Base-by-base conservation (phyloP, 2,113 vertebrate species). In the Amphiprion ocellaris region DNA sequence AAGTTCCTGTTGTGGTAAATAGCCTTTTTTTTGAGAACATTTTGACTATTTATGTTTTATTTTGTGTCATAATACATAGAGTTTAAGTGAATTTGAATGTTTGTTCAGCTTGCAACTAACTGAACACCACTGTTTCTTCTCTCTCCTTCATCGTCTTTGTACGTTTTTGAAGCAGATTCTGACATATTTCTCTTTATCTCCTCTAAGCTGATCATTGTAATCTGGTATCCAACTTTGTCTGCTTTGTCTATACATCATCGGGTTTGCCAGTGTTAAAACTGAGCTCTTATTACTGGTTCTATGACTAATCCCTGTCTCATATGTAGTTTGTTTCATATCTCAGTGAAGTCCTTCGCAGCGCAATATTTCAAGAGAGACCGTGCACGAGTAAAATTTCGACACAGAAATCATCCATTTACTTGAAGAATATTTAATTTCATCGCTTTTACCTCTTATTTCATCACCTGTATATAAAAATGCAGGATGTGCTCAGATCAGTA, bases 401-500 rank as follows among this genome's bases (percentile, higher is more conserved):
- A 66, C 30, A 9, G 68, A 7, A 70, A 41, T 58, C 50, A 63
- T 78, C 37, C 33, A 17, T 69, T 77, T 75, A 33, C 77, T 61
- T 64, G 82, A 47, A 70, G 82, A 75, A 65, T 55, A 54, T 83
- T 74, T 60, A 23, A 78, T 84, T 84, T 78, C 69, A 78, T 67
- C 37, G 60, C 30, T 68, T 84, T 83, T 68, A 61, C 69, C 14
- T 76, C 73, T 72, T 28, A 53, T 85, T 84, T 77, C 81, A 86
- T 89, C 85, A 86, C 37, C 73, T 73, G 44, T 11, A 15, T 60
- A 53, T 76, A 26, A 84, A 79, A 81, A 14, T 19, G 1, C 10
- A 28, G 21, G 19, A 77, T 37, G 49, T 37, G 64, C 39, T 79
- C 12, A 5, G 63, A 33, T 70, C 24, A 63, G 23, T 63, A 76